Conservation (phyloP, 2,888 invertebrate genomes). For the Saturnia japonica region DNA sequence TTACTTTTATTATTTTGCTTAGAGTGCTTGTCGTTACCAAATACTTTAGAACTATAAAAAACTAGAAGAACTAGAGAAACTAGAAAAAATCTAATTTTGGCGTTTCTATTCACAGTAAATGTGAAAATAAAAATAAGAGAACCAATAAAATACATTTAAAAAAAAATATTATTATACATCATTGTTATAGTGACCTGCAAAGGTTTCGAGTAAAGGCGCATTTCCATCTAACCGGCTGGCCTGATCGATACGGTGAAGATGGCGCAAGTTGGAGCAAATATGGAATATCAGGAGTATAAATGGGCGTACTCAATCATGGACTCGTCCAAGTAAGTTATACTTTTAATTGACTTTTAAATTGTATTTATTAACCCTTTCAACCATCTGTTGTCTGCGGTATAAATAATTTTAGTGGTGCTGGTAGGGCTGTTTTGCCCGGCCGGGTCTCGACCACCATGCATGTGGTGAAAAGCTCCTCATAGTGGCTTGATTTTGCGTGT, state of each 20-base stretch:
- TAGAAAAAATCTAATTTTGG: neutral
- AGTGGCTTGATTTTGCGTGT: too few species aligned
- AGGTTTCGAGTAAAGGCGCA: conserved; percentile 30
- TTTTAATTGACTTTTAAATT: neutral
- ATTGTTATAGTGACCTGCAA: conserved; percentile 38
- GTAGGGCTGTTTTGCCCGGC: too few species aligned
- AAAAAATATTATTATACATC: neutral
- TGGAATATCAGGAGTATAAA: conserved; percentile 85
- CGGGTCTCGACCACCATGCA: too few species aligned
- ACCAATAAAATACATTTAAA: neutral
- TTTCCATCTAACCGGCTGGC: conserved; percentile 33
- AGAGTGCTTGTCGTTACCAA: too few species aligned
- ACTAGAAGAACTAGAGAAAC: too few species aligned
- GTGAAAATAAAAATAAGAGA: neutral
- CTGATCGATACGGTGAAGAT: conserved; percentile 45
- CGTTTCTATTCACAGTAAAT: neutral
- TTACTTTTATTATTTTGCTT: too few species aligned
- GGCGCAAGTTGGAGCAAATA: conserved; percentile 79
- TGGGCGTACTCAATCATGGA: conserved; percentile 99
- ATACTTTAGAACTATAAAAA: too few species aligned
- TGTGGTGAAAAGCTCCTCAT: too few species aligned
- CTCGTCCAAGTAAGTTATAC: conserved; percentile 86
- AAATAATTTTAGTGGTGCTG: neutral
- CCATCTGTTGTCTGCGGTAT: neutral
- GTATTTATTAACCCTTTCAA: neutral